Percentiles rank a stretch among this genome's conserved stretches.
Conservation (phyloP, 2,797 vertebrate genomes). For the Podarcis lilfordi region DNA sequence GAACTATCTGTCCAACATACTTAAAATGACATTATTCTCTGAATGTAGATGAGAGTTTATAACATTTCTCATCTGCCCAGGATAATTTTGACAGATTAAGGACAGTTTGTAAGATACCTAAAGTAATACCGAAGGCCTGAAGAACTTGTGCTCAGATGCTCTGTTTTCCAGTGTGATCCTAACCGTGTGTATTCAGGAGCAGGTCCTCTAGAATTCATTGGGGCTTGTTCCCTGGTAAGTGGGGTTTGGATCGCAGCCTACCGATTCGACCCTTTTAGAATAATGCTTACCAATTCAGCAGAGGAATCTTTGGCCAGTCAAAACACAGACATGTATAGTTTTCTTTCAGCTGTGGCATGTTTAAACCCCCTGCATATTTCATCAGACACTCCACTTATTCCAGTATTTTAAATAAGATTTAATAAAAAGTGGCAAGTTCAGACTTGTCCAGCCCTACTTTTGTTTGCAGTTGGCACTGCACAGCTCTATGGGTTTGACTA, state of each 20-base stretch:
- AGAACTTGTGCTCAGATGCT: background rate
- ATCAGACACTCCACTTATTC: slow-evolving; percentile 89
- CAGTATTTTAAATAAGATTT: slow-evolving; percentile 89
- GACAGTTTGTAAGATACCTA: slow-evolving; percentile 9
- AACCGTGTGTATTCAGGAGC: too few species aligned
- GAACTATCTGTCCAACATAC: background rate
- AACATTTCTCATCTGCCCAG: background rate
- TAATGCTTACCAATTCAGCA: slow-evolving; percentile 4
- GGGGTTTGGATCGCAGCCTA: too few species aligned
- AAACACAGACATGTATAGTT: background rate
- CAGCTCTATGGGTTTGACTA: slow-evolving; percentile 73
- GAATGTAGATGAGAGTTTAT: background rate
- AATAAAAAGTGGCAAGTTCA: slow-evolving; percentile 87
- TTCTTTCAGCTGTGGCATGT: slow-evolving; percentile 74
- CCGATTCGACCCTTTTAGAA: too few species aligned
- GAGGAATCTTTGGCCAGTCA: slow-evolving; percentile 40
- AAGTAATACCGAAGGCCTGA: slow-evolving; percentile 5
- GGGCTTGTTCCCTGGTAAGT: too few species aligned
- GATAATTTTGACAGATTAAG: slow-evolving; percentile 37
- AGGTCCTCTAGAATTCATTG: too few species aligned
- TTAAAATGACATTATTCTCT: background rate
- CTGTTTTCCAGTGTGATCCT: too few species aligned
- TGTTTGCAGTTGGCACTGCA: slow-evolving; percentile 79
- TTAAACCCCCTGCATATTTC: slow-evolving; percentile 85
- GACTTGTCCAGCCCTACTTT: slow-evolving; percentile 79